These are phyloP conservation scores for Tor tambroides DNA, from an alignment of 2,113 vertebrate genomes.

Conservation along the genomic window DNA sequence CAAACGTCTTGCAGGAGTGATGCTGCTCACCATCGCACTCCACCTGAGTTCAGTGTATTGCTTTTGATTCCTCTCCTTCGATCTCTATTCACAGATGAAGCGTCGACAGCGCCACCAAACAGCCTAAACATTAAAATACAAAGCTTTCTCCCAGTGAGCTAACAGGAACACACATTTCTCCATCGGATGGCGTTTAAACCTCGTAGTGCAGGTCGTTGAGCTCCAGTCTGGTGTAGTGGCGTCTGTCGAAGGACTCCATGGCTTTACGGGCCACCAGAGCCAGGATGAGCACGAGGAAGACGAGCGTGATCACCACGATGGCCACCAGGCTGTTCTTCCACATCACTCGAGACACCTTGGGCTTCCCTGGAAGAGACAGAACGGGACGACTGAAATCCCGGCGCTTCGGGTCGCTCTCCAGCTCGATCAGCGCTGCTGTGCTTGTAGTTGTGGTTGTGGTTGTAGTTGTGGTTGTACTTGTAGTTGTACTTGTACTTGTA, in stretches of 20 bases:
- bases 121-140: neutral
- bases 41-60: slow-evolving; percentile 78
- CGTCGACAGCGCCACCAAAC: neutral
- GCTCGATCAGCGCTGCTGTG: slow-evolving; percentile 8
- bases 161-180: neutral
- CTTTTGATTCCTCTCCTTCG: slow-evolving; percentile 60
- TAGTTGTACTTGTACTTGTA: neutral
- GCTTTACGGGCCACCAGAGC: slow-evolving; percentile 74
- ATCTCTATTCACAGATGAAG: neutral
- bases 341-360: slow-evolving; percentile 31
- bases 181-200: slow-evolving; percentile 49
- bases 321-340: slow-evolving; percentile 72
- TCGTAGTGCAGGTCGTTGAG: slow-evolving; percentile 81
- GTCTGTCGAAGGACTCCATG: slow-evolving; percentile 79
- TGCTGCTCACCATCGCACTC: slow-evolving; percentile 19
- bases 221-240: slow-evolving; percentile 80
- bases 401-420: slow-evolving; percentile 61
- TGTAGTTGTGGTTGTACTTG: neutral
- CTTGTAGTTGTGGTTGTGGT: neutral
- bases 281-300: slow-evolving; percentile 68
- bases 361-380: slow-evolving; percentile 40
- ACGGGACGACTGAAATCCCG: slow-evolving; percentile 20
- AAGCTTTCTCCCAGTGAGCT: neutral
- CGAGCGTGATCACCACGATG: slow-evolving; percentile 71
- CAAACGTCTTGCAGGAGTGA: neutral